phyloP scores from a whole-genome alignment of 1,140 invertebrate species.

The Tetranychus urticae region DNA sequence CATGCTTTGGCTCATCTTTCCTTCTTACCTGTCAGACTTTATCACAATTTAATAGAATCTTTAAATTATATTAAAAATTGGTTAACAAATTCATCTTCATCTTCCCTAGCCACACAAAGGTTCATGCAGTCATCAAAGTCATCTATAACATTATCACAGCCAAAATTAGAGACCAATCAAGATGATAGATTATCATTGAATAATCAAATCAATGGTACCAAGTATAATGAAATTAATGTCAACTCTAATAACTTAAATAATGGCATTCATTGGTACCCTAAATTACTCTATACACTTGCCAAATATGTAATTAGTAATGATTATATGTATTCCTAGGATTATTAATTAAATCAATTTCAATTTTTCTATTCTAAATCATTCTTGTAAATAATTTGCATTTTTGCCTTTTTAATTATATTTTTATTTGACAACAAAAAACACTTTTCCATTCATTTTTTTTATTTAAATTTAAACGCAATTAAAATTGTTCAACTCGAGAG shows the following conservation, averaged over 20 bases:
- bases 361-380: too few relatives aligned
- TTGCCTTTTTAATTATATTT: too few relatives aligned
- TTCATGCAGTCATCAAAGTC: background rate
- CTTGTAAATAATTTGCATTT: too few relatives aligned
- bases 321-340: too few relatives aligned
- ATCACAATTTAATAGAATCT: background rate
- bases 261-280: conserved; percentile 69
- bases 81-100: background rate
- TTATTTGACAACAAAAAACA: too few relatives aligned
- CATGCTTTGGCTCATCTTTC: conserved; percentile 57
- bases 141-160: background rate
- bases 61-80: background rate
- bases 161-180: conserved; percentile 11
- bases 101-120: background rate
- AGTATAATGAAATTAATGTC: background rate
- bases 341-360: too few relatives aligned
- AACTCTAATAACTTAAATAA: background rate
- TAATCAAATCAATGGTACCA: background rate
- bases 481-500: too few relatives aligned
- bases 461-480: too few relatives aligned
- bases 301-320: conserved; percentile 24
- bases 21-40: conserved; percentile 46
- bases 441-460: too few relatives aligned
- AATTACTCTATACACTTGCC: conserved; percentile 42
- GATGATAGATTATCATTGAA: background rate